Percentiles rank a stretch among this genome's conserved stretches.
Evolutionary conservation across 2,888 invertebrate genomes (phyloP).

Genomic region (Cephus nigrinus): DNA sequence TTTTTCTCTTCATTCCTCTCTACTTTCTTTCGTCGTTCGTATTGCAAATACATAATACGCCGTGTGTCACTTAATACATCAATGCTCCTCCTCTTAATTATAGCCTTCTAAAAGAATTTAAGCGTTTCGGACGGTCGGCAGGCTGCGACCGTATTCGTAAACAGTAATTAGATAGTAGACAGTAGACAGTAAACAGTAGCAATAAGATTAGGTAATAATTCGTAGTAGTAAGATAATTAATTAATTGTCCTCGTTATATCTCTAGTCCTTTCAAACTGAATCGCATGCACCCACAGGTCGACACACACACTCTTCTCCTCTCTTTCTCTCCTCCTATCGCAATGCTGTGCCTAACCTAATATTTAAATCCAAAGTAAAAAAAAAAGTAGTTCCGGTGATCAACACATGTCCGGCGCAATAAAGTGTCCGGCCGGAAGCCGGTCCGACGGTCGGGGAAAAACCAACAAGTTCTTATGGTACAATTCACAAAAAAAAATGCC

Average conservation of each 20-base stretch:
- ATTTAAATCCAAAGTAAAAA: constrained; percentile 46
- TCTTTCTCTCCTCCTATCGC: constrained; percentile 12
- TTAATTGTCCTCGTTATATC: too few relatives aligned
- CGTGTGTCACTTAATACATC: constrained; percentile 22
- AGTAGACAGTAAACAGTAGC: too few relatives aligned
- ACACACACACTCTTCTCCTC: constrained; percentile 2
- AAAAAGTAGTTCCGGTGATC: constrained; percentile 29
- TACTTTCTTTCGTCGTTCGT: constrained; percentile 30
- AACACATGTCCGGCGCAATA: constrained; percentile 24
- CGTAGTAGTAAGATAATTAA: too few relatives aligned
- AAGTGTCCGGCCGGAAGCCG: constrained; percentile 35
- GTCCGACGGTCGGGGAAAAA: constrained; percentile 26
- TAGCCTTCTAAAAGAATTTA: constrained; percentile 55
- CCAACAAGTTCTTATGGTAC: constrained; percentile 43
- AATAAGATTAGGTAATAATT: too few relatives aligned
- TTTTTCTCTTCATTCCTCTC: constrained; percentile 22
- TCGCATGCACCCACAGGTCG: too few relatives aligned
- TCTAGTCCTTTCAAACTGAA: too few relatives aligned
- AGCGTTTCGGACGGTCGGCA: constrained; percentile 33
- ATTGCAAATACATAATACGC: constrained; percentile 34
- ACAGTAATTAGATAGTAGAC: constrained; percentile 33
- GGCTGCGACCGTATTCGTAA: constrained; percentile 21
- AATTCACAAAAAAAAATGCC: constrained; percentile 43
- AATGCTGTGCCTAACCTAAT: constrained; percentile 3
- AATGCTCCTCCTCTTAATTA: constrained; percentile 40